These are phyloP conservation scores for Patella vulgata DNA, from an alignment of 1,140 invertebrate genomes.

Conservation along the genomic window DNA sequence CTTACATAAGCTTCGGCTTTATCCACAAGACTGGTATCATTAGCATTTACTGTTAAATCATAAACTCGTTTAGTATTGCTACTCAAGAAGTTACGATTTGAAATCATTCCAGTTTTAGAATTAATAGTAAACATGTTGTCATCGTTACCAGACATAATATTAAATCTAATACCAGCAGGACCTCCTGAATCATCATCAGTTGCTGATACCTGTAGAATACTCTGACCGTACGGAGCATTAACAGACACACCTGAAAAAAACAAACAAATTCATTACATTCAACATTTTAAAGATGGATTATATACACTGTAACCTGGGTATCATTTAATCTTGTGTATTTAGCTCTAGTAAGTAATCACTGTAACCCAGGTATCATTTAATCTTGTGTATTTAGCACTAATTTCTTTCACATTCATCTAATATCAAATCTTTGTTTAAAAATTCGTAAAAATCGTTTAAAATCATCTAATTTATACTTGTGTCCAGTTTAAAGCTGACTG, in stretches of 20 bases:
- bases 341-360: too few species aligned
- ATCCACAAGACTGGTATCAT: too few species aligned
- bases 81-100: constrained; percentile 32
- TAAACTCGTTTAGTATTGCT: constrained; percentile 3
- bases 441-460: too few species aligned
- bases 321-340: too few species aligned
- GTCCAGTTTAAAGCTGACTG: too few species aligned
- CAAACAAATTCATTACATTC: background rate
- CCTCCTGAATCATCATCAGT: constrained; percentile 31
- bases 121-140: constrained; percentile 31
- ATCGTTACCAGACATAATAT: constrained; percentile 9
- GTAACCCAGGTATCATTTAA: too few species aligned
- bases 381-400: too few species aligned
- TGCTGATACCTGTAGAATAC: constrained; percentile 43
- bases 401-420: too few species aligned
- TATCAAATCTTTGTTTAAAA: too few species aligned
- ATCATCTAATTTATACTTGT: too few species aligned
- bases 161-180: constrained; percentile 4
- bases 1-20: too few species aligned
- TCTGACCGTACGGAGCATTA: constrained; percentile 37
- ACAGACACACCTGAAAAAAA: constrained; percentile 44
- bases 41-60: constrained; percentile 18
- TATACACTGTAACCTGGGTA: too few species aligned
- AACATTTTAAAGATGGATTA: background rate
- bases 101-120: constrained; percentile 25